These are phyloP conservation scores for Pseudomugil tenellus DNA, from an alignment of 2,797 vertebrate genomes.

Conservation along the genomic window DNA sequence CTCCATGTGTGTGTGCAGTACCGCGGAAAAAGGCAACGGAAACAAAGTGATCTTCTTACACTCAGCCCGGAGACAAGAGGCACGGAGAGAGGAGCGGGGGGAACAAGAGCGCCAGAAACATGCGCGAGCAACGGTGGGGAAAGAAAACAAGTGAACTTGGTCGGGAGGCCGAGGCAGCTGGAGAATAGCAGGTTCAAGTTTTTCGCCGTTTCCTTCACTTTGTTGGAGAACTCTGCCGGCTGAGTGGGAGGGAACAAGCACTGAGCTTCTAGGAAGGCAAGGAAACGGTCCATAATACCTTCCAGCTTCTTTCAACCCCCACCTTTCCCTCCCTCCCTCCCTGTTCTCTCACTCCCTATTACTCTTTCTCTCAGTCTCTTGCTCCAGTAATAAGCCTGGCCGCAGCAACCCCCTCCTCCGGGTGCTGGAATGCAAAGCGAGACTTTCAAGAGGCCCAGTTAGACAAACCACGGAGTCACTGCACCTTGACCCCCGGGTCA, in stretches of 20 bases:
- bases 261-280: constrained; percentile 79
- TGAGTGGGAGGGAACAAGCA: constrained; percentile 89
- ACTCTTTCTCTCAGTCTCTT: constrained; percentile 50
- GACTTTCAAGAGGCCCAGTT: constrained; percentile 92
- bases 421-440: constrained; percentile 95
- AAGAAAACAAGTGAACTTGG: constrained; percentile 65
- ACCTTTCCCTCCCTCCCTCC: constrained; percentile 36
- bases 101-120: constrained; percentile 24
- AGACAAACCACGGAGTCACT: constrained; percentile 95
- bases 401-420: constrained; percentile 85
- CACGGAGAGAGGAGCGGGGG: constrained; percentile 14
- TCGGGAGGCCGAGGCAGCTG: constrained; percentile 69
- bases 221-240: constrained; percentile 65
- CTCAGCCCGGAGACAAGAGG: constrained; percentile 52
- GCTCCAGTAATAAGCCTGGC: constrained; percentile 83
- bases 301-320: constrained; percentile 88
- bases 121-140: constrained; percentile 27
- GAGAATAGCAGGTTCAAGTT: constrained; percentile 80
- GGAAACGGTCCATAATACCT: constrained; percentile 93
- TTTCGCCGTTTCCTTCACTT: constrained; percentile 72
- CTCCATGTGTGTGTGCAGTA: constrained; percentile 70
- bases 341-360: constrained; percentile 52
- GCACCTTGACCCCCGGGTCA: constrained; percentile 96
- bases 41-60: constrained; percentile 82
- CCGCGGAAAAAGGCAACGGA: constrained; percentile 72